These are phyloP conservation scores for Araneus ventricosus DNA, from an alignment of 1,140 invertebrate species.

Conservation along the genomic window DNA sequence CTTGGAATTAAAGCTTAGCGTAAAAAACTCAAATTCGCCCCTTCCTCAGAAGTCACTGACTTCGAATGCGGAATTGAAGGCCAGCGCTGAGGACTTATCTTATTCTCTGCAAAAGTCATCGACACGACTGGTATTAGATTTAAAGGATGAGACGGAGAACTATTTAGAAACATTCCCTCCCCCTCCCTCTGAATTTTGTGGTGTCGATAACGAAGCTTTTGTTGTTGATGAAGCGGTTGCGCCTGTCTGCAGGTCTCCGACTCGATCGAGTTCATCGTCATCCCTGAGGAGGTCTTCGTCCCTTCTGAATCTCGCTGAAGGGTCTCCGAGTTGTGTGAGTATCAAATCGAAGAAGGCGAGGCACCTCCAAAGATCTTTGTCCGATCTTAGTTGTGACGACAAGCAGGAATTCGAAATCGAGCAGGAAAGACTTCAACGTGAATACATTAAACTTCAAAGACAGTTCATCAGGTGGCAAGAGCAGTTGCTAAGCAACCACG, in stretches of 20 bases:
- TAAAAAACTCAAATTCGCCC: neutral
- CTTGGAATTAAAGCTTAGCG: neutral
- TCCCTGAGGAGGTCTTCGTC: slow-evolving; percentile 58
- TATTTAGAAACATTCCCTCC: neutral
- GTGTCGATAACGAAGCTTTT: slow-evolving; percentile 43
- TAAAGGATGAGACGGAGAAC: neutral
- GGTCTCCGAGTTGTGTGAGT: neutral
- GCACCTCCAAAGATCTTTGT: slow-evolving; percentile 60
- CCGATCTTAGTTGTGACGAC: slow-evolving; percentile 29
- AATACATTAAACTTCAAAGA: slow-evolving; percentile 69
- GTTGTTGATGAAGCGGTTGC: slow-evolving; percentile 1
- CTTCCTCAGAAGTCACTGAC: neutral
- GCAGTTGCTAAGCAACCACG: slow-evolving; percentile 66
- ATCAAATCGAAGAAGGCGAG: slow-evolving; percentile 2
- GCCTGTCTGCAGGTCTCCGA: neutral
- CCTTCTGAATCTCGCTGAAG: slow-evolving; percentile 34
- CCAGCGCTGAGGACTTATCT: neutral
- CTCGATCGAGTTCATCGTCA: neutral
- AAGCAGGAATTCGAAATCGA: slow-evolving; percentile 64
- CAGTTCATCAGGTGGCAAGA: slow-evolving; percentile 74
- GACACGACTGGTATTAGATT: neutral
- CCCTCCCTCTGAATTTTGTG: slow-evolving; percentile 42
- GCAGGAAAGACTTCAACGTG: slow-evolving; percentile 61
- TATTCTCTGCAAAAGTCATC: slow-evolving; percentile 8
- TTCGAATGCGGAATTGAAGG: neutral